Conservation (phyloP, 2,113 vertebrate species). For the Gyps fulvus region DNA sequence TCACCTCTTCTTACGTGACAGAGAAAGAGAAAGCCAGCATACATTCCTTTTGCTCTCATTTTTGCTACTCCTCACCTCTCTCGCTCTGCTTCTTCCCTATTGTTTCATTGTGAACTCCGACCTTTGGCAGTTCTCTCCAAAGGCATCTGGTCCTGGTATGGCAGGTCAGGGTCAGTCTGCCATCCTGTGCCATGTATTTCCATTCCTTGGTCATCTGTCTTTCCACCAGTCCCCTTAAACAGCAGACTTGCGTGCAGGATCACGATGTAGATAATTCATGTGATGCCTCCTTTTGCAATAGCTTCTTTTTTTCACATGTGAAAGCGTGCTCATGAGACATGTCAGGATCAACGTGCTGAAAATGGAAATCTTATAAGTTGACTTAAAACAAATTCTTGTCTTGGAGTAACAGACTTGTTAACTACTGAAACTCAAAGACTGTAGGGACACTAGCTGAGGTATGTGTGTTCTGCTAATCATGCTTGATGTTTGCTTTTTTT, state of each 20-base stretch:
- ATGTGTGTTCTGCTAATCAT: background rate
- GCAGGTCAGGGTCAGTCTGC: background rate
- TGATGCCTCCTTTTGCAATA: background rate
- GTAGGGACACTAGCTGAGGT: background rate
- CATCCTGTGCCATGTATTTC: background rate
- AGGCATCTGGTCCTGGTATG: background rate
- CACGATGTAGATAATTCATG: background rate
- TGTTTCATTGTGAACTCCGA: background rate
- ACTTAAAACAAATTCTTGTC: background rate
- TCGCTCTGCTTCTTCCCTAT: background rate
- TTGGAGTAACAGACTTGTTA: background rate
- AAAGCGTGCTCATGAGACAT: background rate
- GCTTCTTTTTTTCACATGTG: background rate
- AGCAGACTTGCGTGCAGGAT: background rate
- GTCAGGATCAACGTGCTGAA: background rate
- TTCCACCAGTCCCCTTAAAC: background rate
- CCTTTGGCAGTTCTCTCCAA: background rate
- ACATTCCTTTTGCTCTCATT: background rate
- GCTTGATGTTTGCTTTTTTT: background rate
- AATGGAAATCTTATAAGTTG: background rate
- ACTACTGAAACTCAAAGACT: background rate
- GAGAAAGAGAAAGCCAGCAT: background rate
- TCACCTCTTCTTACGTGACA: background rate
- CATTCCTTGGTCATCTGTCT: background rate
- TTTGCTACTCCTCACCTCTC: background rate